phyloP scores from a whole-genome alignment of 2,797 vertebrate species.

The Leptatherina wallacei region DNA sequence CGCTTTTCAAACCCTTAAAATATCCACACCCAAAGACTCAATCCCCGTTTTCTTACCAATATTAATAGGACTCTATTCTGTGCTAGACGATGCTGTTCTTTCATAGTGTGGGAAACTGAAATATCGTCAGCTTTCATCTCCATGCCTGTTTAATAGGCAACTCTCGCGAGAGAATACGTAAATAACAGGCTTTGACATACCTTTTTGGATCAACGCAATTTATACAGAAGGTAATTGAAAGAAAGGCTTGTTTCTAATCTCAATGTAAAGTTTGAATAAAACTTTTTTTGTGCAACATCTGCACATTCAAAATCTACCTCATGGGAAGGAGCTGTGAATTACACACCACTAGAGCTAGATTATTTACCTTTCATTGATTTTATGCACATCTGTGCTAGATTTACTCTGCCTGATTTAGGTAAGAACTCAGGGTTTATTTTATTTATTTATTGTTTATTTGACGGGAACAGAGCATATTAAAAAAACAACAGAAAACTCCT shows the following conservation, averaged over 20 bases:
- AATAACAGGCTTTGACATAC: background rate
- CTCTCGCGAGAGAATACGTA: conserved; percentile 68
- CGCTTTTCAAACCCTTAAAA: background rate
- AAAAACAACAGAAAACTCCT: no score
- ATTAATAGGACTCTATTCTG: background rate
- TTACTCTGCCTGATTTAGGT: background rate
- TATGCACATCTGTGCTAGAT: background rate
- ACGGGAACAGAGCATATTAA: no score
- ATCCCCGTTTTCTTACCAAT: background rate
- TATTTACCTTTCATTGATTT: background rate
- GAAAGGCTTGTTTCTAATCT: background rate
- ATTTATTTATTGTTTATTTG: no score
- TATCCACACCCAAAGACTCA: background rate
- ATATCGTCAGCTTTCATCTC: conserved; percentile 38
- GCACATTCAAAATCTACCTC: background rate
- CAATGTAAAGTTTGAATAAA: background rate
- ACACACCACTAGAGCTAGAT: background rate
- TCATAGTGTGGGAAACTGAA: conserved; percentile 25
- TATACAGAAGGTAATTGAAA: background rate
- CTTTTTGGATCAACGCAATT: background rate
- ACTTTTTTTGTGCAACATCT: background rate
- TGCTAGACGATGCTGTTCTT: conserved; percentile 9
- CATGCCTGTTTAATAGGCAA: conserved; percentile 22
- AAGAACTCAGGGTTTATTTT: background rate
- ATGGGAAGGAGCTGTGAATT: background rate